Evolutionary conservation across 2,888 invertebrate species (phyloP).

Genomic region (Tridacna crocea): DNA sequence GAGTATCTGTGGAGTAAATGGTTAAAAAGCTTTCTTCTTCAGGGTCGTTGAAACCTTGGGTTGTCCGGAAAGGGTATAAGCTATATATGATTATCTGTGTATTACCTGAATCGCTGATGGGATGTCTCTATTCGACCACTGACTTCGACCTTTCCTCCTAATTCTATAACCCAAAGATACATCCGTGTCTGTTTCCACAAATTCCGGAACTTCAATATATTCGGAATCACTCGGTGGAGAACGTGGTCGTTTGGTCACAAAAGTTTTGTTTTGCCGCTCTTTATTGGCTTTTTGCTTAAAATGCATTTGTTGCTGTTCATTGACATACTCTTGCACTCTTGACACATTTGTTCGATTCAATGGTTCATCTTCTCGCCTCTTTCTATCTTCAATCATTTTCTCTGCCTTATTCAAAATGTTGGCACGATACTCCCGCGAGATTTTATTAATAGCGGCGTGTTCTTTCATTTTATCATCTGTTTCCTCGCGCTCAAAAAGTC

Average conservation of each 20-base stretch:
- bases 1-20: too few relatives aligned
- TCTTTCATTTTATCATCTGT: slow-evolving; percentile 15
- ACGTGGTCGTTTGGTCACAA: slow-evolving; percentile 44
- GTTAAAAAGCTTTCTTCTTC: too few relatives aligned
- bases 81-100: neutral
- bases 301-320: slow-evolving; percentile 7
- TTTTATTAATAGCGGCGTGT: neutral
- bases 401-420: slow-evolving; percentile 66
- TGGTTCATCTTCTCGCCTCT: slow-evolving; percentile 35
- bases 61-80: too few relatives aligned
- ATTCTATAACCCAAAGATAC: neutral
- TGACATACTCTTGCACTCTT: neutral
- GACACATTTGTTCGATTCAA: neutral
- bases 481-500: neutral
- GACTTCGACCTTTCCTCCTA: slow-evolving; percentile 1
- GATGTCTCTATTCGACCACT: slow-evolving; percentile 26
- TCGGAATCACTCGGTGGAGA: slow-evolving; percentile 55
- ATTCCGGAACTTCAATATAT: slow-evolving; percentile 52
- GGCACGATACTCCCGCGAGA: slow-evolving; percentile 39
- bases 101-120: slow-evolving; percentile 47
- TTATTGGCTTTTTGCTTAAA: neutral
- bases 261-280: slow-evolving; percentile 19
- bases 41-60: too few relatives aligned
- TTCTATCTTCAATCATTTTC: slow-evolving; percentile 53
- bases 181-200: slow-evolving; percentile 35